Evolutionary conservation across 2,113 vertebrate genomes (phyloP).

Genomic region (Catharus bicknelli): DNA sequence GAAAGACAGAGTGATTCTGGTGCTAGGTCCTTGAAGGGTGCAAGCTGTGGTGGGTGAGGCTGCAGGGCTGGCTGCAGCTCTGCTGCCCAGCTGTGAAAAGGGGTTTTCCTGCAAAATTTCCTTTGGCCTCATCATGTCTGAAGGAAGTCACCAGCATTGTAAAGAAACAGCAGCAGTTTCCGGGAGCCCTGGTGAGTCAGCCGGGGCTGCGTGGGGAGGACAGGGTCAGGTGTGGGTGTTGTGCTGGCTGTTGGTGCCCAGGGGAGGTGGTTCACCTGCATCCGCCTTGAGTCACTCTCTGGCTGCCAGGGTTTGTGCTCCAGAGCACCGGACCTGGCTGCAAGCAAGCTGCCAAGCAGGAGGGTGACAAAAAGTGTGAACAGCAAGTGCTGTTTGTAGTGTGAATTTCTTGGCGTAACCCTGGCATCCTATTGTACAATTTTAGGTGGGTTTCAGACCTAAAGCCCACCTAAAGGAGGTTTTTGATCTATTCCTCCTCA

Average conservation of each 20-base stretch:
- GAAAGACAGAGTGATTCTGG: background rate
- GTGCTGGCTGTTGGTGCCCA: background rate
- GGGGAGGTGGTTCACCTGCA: background rate
- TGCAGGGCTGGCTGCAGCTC: background rate
- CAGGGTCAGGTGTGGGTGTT: background rate
- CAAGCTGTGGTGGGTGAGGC: rapidly evolving
- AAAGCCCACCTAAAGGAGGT: background rate
- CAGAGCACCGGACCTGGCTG: background rate
- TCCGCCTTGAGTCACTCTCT: rapidly evolving
- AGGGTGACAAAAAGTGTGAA: rapidly evolving
- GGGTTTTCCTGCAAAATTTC: background rate
- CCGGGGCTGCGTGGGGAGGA: background rate
- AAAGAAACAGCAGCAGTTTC: background rate
- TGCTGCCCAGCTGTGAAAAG: background rate
- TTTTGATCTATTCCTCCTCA: background rate
- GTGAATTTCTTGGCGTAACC: background rate
- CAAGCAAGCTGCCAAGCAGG: background rate
- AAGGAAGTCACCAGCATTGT: rapidly evolving
- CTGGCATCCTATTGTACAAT: rapidly evolving
- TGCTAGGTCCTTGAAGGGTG: rapidly evolving
- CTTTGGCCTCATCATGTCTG: background rate
- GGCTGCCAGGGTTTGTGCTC: rapidly evolving
- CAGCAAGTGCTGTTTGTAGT: background rate
- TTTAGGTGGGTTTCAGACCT: background rate
- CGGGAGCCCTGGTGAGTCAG: background rate